These are phyloP conservation scores for Leptinotarsa texana DNA, from an alignment of 1,140 invertebrate species.

Conservation along the genomic window DNA sequence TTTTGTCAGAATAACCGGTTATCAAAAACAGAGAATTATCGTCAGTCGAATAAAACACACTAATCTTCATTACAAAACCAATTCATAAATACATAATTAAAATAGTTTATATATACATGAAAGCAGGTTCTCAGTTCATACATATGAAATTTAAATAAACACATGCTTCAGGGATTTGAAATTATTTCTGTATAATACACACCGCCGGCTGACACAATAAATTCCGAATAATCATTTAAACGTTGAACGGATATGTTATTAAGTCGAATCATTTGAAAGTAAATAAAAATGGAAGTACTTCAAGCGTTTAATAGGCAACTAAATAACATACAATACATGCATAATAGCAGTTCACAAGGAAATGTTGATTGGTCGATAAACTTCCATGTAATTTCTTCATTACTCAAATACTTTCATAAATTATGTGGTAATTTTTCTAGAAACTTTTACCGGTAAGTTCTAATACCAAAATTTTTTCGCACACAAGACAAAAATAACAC, in stretches of 20 bases:
- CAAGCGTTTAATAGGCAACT: conserved; percentile 1
- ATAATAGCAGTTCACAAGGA: background rate
- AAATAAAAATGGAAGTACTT: background rate
- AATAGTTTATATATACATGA: conserved; percentile 1
- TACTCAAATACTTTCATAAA: too few species aligned
- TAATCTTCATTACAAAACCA: background rate
- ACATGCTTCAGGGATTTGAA: background rate
- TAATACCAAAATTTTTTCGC: too few species aligned
- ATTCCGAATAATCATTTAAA: background rate
- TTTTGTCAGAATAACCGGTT: background rate
- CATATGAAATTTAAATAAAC: background rate
- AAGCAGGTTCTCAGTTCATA: conserved; percentile 2
- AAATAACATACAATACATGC: conserved; percentile 3
- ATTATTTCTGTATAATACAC: background rate
- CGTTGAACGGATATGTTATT: background rate
- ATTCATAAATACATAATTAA: background rate
- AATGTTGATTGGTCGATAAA: background rate
- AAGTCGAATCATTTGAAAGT: background rate
- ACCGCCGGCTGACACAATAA: background rate
- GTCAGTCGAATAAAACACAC: background rate
- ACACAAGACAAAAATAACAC: too few species aligned
- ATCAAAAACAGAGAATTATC: background rate
- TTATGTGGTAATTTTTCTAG: too few species aligned
- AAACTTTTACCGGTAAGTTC: too few species aligned
- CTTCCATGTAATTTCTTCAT: background rate